Evolutionary conservation across 2,113 vertebrate species (phyloP).

Genomic region (Tenrec ecaudatus): DNA sequence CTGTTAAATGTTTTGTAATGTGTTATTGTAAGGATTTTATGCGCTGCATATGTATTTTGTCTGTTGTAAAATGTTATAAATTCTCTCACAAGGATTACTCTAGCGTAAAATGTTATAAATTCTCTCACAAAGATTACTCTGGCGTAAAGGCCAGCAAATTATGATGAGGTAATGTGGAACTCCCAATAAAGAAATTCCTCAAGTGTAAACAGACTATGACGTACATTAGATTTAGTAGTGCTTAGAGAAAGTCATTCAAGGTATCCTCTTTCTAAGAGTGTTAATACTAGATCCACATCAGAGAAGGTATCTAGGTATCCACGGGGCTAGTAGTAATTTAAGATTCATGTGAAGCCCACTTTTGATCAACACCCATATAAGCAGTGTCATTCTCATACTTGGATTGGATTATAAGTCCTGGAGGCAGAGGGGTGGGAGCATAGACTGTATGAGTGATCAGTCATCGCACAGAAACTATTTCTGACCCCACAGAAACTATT

Average conservation of each 20-base stretch:
- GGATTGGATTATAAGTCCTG: background rate
- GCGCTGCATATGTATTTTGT: slow-evolving; percentile 59
- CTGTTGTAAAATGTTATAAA: slow-evolving; percentile 66
- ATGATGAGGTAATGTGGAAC: slow-evolving; percentile 52
- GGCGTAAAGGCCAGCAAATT: slow-evolving; percentile 57
- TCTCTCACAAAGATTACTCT: slow-evolving; percentile 63
- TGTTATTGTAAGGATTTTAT: slow-evolving; percentile 69
- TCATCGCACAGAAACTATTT: background rate
- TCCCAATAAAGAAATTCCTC: slow-evolving; percentile 74
- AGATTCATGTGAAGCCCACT: background rate
- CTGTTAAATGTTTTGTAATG: slow-evolving; percentile 61
- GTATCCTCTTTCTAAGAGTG: background rate
- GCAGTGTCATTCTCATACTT: background rate
- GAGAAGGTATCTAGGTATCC: background rate
- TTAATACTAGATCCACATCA: slow-evolving; percentile 2
- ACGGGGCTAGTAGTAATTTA: background rate
- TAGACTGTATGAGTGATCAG: background rate
- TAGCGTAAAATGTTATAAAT: slow-evolving; percentile 68
- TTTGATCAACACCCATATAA: background rate
- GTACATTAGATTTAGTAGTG: slow-evolving; percentile 39
- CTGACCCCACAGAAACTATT: background rate
- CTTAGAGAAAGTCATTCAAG: background rate
- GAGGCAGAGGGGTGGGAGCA: background rate
- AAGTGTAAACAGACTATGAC: slow-evolving; percentile 60
- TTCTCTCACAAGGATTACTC: slow-evolving; percentile 61